Conservation (phyloP, 2,888 invertebrate genomes). For the Tinea semifulvella region DNA sequence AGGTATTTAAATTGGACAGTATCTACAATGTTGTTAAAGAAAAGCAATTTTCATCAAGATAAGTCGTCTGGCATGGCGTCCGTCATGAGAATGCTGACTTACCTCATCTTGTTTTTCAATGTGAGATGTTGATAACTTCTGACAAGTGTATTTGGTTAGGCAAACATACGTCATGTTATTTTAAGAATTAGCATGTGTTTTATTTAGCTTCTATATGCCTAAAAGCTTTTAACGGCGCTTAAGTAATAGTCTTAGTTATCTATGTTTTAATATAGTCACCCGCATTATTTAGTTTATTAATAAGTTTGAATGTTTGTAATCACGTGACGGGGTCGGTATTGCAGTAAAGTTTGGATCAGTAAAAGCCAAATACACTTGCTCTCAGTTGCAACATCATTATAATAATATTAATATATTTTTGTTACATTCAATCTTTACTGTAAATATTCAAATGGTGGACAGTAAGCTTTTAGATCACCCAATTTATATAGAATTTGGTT, state of each 20-base stretch:
- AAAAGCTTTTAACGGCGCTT: not conserved
- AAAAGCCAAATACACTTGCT: slow-evolving; percentile 9
- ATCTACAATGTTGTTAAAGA: too few relatives aligned
- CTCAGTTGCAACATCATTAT: slow-evolving; percentile 2
- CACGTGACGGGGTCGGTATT: not conserved
- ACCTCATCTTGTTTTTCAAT: too few relatives aligned
- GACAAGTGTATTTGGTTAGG: slow-evolving; percentile 2
- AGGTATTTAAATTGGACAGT: too few relatives aligned
- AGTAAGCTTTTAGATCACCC: not conserved
- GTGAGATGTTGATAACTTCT: slow-evolving; percentile 8
- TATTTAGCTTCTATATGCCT: not conserved
- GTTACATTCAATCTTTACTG: not conserved
- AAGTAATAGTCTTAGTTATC: not conserved
- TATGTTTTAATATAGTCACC: not conserved
- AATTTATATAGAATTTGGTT: not conserved
- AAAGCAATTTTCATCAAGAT: too few relatives aligned
- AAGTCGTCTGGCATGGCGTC: too few relatives aligned
- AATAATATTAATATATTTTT: not conserved
- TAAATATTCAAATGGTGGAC: slow-evolving; percentile 12
- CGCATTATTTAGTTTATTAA: not conserved
- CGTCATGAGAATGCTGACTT: too few relatives aligned
- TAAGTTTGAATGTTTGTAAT: slow-evolving; percentile 1
- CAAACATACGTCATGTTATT: not conserved
- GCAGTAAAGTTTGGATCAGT: slow-evolving; percentile 8
- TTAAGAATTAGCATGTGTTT: slow-evolving; percentile 2